These are phyloP conservation scores for Margaritifera margaritifera DNA, from an alignment of 2,888 invertebrate genomes.

Conservation along the genomic window DNA sequence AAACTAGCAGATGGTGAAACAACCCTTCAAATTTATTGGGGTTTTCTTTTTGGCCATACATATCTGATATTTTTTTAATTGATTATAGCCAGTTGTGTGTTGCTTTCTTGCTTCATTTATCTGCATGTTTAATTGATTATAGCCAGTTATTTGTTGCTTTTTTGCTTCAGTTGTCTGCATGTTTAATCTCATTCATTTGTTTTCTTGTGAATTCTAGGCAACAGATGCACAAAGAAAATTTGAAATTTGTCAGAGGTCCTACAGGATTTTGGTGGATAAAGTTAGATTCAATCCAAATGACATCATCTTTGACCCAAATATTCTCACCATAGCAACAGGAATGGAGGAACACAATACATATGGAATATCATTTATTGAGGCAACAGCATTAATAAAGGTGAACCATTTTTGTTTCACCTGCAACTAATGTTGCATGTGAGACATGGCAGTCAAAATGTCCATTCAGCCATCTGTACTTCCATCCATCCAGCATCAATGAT, in stretches of 20 bases:
- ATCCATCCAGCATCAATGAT: too few species aligned
- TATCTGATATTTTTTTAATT: too few species aligned
- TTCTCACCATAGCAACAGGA: slow-evolving; percentile 78
- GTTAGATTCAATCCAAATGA: slow-evolving; percentile 76
- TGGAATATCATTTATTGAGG: slow-evolving; percentile 76
- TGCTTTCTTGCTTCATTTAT: too few species aligned
- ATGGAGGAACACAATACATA: slow-evolving; percentile 78
- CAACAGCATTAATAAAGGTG: slow-evolving; percentile 75
- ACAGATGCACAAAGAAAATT: slow-evolving; percentile 75
- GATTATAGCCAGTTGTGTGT: too few species aligned
- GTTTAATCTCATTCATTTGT: neutral
- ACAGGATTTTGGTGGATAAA: slow-evolving; percentile 74
- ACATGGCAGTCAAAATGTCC: too few species aligned
- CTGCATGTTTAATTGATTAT: too few species aligned
- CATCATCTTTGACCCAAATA: slow-evolving; percentile 79
- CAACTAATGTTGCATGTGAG: neutral
- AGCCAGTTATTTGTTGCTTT: too few species aligned
- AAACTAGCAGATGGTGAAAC: too few species aligned
- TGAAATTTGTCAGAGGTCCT: slow-evolving; percentile 77
- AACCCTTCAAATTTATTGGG: too few species aligned
- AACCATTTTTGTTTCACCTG: neutral
- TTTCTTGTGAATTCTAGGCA: slow-evolving; percentile 67
- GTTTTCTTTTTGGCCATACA: too few species aligned
- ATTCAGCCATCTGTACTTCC: too few species aligned
- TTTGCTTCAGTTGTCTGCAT: too few species aligned